Conservation (phyloP, 2,888 invertebrate species). For the Polia nebulosa region DNA sequence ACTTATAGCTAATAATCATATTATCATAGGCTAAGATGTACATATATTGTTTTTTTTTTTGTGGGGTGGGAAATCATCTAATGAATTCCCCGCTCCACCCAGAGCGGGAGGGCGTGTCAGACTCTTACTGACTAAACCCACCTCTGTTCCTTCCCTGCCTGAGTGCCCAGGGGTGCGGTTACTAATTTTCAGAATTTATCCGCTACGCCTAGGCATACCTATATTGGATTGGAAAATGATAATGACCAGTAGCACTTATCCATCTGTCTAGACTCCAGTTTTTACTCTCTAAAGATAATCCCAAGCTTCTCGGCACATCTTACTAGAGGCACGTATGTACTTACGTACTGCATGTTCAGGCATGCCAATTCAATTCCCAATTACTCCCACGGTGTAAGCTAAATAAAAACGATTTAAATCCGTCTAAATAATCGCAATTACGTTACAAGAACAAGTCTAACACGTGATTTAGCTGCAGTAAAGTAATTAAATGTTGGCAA, state of each 20-base stretch:
- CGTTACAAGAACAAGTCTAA: slow-evolving; percentile 65
- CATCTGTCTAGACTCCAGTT: not conserved
- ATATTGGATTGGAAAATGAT: not conserved
- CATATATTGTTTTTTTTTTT: no score
- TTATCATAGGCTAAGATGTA: no score
- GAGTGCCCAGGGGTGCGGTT: no score
- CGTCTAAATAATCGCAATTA: slow-evolving; percentile 71
- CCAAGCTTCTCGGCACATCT: not conserved
- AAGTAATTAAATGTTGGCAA: slow-evolving; percentile 63
- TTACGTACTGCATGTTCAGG: no score
- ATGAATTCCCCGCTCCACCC: no score
- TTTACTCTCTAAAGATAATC: not conserved
- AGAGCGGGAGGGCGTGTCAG: no score
- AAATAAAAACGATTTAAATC: slow-evolving; percentile 58
- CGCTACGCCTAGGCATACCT: no score
- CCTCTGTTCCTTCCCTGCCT: no score
- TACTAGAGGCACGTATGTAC: not conserved
- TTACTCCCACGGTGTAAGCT: slow-evolving; percentile 11
- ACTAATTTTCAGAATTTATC: no score
- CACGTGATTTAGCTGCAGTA: slow-evolving; percentile 70
- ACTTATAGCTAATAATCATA: no score
- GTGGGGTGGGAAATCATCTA: no score
- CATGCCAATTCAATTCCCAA: not conserved
- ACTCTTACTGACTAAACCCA: no score
- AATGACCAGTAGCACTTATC: not conserved